Evolutionary conservation across 2,797 vertebrate genomes (phyloP), one percentile per base, ranked within the genome.

Genomic region (Danionella dracula): DNA sequence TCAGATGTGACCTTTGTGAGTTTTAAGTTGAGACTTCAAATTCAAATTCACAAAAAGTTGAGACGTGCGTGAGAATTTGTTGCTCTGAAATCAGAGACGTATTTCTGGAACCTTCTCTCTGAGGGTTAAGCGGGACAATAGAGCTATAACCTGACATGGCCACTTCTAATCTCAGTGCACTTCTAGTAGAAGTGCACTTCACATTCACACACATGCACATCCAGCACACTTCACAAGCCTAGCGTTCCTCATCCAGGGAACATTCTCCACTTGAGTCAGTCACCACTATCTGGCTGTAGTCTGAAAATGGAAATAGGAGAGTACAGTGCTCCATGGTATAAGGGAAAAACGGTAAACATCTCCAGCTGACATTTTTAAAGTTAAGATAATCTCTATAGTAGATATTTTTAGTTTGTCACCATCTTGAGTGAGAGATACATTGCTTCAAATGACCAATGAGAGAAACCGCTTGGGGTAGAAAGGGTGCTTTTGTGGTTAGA

Each of bases 1-100:
- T 15, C 23, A 42, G 13, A 51, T 55, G 27, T 46, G 62, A 66
- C 62, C 62, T 66, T 60, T 68, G 45, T 50, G 56, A 44, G 13
- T 35, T 60, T n/a, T n/a, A n/a, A n/a, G n/a, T n/a, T n/a, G n/a
- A n/a, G n/a, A n/a, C n/a, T n/a, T n/a, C n/a, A n/a, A n/a, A n/a
- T n/a, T n/a, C n/a, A n/a, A n/a, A n/a, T n/a, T n/a, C n/a, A n/a
- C n/a, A n/a, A n/a, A n/a, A n/a, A n/a, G n/a, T n/a, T n/a, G n/a
- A n/a, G n/a, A n/a, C n/a, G n/a, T n/a, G 41, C 12, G 55, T 56
- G 63, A 32, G 63, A 38, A 32, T 21, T 32, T 31, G 12, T 48
- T 29, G 13, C 32, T 46, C 21, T 66, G 62, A 56, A 66, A 66
- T 11, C 51, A 13, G 41, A 66, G 51, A 66, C 37, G 41, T 27